These are phyloP conservation scores for Apamea anceps DNA, from an alignment of 2,888 invertebrate species.

Conservation along the genomic window DNA sequence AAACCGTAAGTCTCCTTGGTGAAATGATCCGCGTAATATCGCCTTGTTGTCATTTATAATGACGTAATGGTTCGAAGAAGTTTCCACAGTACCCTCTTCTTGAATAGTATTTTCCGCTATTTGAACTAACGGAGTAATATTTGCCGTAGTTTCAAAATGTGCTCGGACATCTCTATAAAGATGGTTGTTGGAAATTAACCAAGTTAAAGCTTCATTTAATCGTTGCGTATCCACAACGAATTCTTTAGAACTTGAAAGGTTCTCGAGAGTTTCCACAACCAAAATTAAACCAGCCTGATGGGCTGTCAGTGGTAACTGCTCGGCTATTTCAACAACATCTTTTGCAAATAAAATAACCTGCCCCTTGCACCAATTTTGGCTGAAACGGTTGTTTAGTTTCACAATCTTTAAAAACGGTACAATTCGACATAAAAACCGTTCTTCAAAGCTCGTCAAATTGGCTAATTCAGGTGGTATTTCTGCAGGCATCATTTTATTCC, in stretches of 20 bases:
- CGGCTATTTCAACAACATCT: conserved; percentile 21
- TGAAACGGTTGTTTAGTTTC: not conserved
- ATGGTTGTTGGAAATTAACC: too few species aligned
- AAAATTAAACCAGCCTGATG: conserved; percentile 15
- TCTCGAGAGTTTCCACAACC: conserved; percentile 15
- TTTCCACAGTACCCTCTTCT: not conserved
- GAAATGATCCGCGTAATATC: conserved; percentile 15
- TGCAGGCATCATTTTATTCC: conserved; percentile 17
- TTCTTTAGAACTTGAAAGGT: conserved; percentile 8
- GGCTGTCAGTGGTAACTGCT: conserved; percentile 17
- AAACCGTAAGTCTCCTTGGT: conserved; percentile 13
- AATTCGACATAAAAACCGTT: conserved; percentile 15
- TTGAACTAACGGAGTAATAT: not conserved
- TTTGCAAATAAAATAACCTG: conserved; percentile 20
- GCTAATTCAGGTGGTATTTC: conserved; percentile 15
- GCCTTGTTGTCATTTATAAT: conserved; percentile 6
- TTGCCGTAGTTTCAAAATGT: not conserved
- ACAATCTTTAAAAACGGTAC: conserved; percentile 7
- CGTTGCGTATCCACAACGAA: conserved; percentile 11
- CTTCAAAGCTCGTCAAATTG: conserved; percentile 9
- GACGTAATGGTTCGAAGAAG: not conserved
- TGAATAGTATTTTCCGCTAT: conserved; percentile 14
- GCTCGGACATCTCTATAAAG: conserved; percentile 13
- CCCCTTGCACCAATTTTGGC: conserved; percentile 23
- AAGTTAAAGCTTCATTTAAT: conserved; percentile 6